A percentile compares a stretch with the other conserved stretches of the same genome.
Conservation (phyloP, 92 coral and sea anemone species). For the Galaxea fascicularis region DNA sequence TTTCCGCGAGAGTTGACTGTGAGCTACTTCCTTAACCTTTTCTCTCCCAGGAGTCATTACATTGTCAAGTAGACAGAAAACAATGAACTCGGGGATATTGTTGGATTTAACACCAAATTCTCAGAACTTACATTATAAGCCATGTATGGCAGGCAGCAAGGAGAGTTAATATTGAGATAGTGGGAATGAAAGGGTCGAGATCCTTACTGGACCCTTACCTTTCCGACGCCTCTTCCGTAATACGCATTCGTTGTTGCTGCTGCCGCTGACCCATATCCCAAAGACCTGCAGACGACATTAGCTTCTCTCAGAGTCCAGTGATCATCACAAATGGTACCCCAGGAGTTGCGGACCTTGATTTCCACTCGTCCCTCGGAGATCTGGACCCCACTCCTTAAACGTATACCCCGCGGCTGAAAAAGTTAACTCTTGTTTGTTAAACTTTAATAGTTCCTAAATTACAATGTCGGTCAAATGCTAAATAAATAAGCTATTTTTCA, state of each 20-base stretch:
- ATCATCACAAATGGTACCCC: conserved; percentile 97
- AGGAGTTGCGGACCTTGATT: conserved; percentile 54
- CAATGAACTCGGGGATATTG: too few relatives aligned
- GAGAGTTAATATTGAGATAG: too few relatives aligned
- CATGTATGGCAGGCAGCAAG: too few relatives aligned
- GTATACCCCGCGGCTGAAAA: conserved; percentile 61
- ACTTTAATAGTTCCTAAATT: not conserved
- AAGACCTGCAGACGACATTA: conserved; percentile 87
- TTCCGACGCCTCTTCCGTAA: conserved; percentile 84
- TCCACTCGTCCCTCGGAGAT: conserved; percentile 91
- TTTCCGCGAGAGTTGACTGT: too few relatives aligned
- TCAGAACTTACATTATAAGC: too few relatives aligned
- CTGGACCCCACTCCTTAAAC: conserved; percentile 83
- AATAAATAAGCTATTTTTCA: too few relatives aligned
- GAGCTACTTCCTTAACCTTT: too few relatives aligned
- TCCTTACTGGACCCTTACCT: conserved; percentile 48
- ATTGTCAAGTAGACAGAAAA: too few relatives aligned
- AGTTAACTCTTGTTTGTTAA: not conserved
- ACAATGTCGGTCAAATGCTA: too few relatives aligned
- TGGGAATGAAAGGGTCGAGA: too few relatives aligned
- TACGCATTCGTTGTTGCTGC: conserved; percentile 69
- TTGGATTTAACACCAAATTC: too few relatives aligned
- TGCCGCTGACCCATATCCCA: conserved; percentile 92
- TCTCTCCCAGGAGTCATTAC: too few relatives aligned
- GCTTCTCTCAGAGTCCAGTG: conserved; percentile 70